Base-by-base conservation (phyloP, 1,140 invertebrate genomes). In the Drosophila kohkoa region DNA sequence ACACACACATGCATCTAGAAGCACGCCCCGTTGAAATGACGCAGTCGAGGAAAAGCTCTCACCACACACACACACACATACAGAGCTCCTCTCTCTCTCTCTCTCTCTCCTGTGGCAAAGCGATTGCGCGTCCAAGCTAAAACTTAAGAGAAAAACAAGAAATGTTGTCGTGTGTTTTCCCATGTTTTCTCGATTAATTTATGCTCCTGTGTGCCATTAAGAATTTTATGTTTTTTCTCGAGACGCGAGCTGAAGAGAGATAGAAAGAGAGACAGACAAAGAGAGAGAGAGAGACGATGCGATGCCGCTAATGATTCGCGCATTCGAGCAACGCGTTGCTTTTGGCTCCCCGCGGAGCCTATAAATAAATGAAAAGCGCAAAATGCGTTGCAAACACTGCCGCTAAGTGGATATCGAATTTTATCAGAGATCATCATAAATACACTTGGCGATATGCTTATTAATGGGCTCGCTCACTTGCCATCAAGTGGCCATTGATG, bases 121-220 rank as follows among this genome's bases (percentile, higher is more conserved):
- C 49, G 59, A 54, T 57, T 71, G 45, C 52, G 52, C 52, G 45
- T 11, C 15, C 30, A 10, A 41, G 13, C 32, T 5, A 5, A 43
- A 30, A 13, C 35, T 28, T 54, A 35, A 13, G 28, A 54, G 15
- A 46, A 46, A 20, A 15, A 5, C n/a, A 5, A n/a, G 8, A 49
- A 28, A 48, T 30, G 25, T 54, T 54, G 20, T 7, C 28, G 13
- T 54, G 13, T 25, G 20, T 25, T 25, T 52, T 25, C 7, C 10
- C 7, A 8, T 38, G 35, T 38, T 8, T 38, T 35, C 35, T 30
- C 41, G 41, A 55, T 65, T 65, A 65, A 65, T 65, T 65, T 55
- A 65, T 55, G 63, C 63, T 65, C 51, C 63, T 35, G 49, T 55
- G 51, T 55, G 16, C 38, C 51, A 55, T 65, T 65, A 54, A 46